Base-by-base conservation (phyloP, 2,888 invertebrate species). In the Xestia c-nigrum region DNA sequence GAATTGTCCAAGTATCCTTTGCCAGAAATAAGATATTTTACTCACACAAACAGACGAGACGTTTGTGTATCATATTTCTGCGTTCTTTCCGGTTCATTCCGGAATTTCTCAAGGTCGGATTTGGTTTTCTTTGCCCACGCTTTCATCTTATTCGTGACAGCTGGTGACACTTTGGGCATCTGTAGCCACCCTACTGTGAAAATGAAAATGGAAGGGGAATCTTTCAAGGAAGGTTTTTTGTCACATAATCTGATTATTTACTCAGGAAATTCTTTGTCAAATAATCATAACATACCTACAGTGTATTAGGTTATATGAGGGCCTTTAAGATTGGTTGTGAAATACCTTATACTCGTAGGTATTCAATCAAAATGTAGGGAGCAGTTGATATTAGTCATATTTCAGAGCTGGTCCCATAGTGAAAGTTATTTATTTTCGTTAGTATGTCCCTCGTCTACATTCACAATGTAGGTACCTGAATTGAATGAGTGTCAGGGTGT, bases 21-120 rank as follows among this genome's bases (percentile, higher is more conserved):
- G n/a, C n/a, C 52, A 82, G 43, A 76, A 70, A 68, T 57, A 63
- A 76, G 57, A 57, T 57, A 84, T 81, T 64, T 79, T n/a, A 50
- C 55, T 38, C 55, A 68, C 38, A 24, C 59, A 64, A 63, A 70
- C 21, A 43, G n/a, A 65, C 61, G 31, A 52, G 31, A 52, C 24
- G 31, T 63, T 59, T 73, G n/a, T 50, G 38, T 72, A 50, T 80
- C 43, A 73, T 76, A 80, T 84, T 84, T 69, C 65, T 57, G 61
- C 38, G 38, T 40, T 71, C 19, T 61, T 61, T 72, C 64, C 65
- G 70, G 73, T 50, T 72, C 12, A 31, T 57, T 57, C 52, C n/a
- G 50, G 47, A 79, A 38, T 71, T 73, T 46, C 64, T 59, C 75
- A 76, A 83, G 72, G 82, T 52, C n/a, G 5, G 38, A 52, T 46